Percentiles rank a stretch among this genome's conserved stretches.
Evolutionary conservation across 2,113 vertebrate species (phyloP).

Genomic region (Lucifuga dentata): DNA sequence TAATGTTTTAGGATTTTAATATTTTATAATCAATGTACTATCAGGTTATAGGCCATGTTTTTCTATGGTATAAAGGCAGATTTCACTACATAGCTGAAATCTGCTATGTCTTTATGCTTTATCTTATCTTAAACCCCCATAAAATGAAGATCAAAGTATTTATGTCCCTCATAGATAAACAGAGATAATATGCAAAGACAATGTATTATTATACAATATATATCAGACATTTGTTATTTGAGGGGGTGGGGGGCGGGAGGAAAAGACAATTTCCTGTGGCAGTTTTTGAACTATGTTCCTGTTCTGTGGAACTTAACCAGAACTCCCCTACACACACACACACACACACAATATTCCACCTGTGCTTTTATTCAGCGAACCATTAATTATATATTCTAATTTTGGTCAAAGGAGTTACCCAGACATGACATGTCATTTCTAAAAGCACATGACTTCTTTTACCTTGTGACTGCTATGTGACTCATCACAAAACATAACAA

Average conservation of each 20-base stretch:
- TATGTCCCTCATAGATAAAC: too few relatives aligned
- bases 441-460: conserved; percentile 47
- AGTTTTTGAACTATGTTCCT: conserved; percentile 73
- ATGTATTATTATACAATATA: too few relatives aligned
- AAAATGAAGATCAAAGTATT: too few relatives aligned
- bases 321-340: conserved; percentile 37
- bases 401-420: conserved; percentile 43
- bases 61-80: too few relatives aligned
- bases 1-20: too few relatives aligned
- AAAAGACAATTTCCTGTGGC: conserved; percentile 66
- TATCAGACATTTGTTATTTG: conserved; percentile 19
- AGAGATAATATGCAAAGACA: too few relatives aligned
- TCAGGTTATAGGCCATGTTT: too few relatives aligned
- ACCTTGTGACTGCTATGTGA: conserved; percentile 17
- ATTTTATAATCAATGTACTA: too few relatives aligned
- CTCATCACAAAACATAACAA: conserved; percentile 27
- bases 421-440: conserved; percentile 53
- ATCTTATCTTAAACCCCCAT: too few relatives aligned
- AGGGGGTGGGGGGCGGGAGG: conserved; percentile 4
- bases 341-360: too few relatives aligned
- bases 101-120: too few relatives aligned
- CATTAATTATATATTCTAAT: conserved; percentile 55
- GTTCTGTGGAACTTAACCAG: conserved; percentile 68
- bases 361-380: conserved; percentile 64
- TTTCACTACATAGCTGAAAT: too few relatives aligned